Base-by-base conservation (phyloP, 2,888 invertebrate species). In the Marronus borbonicus region DNA sequence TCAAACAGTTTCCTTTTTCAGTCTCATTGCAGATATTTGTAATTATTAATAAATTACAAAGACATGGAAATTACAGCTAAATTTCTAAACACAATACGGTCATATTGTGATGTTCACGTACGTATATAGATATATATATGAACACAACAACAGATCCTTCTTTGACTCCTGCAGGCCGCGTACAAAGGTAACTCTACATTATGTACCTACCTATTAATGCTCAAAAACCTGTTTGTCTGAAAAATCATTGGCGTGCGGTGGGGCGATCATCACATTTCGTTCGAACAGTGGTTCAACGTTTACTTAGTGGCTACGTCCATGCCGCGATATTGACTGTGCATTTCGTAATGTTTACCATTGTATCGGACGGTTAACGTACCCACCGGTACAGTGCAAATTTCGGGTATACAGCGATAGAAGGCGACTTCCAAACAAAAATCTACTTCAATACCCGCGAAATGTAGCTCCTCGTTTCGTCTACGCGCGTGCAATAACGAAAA, bases 171-270 rank as follows among this genome's bases (percentile, higher is more conserved):
- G 44, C 20, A 39, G 58, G 55, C 31, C 55, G 60, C 24, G 44
- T 62, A 55, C 24, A 44, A 55, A 44, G 14, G 44, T 60, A 60
- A 60, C 50, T 68, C 14, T 50, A 66, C 28, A 50, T 50, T 60
- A 74, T 74, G 79, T 77, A 79, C 76, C 77, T 79, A 66, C 79
- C 72, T 76, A 78, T 78, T 74, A 77, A 78, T 79, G 74, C 64
- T 77, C 80, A 76, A 81, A 83, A 83, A 83, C 83, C 82, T 82
- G 83, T 83, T 83, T 82, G 80, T 78, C 80, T 80, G 79, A 80
- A 79, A 80, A 81, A 77, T 70, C 82, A 81, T 81, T 66, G 81
- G 80, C 82, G 81, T 77, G 78, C 81, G 50, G 69, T 66, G 24
- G 20, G 28, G 50, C 31, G 68, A 68, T 68, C 68, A 62, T 68